These are phyloP conservation scores for Euclidia mi DNA, from an alignment of 2,888 invertebrate species.

Conservation along the genomic window DNA sequence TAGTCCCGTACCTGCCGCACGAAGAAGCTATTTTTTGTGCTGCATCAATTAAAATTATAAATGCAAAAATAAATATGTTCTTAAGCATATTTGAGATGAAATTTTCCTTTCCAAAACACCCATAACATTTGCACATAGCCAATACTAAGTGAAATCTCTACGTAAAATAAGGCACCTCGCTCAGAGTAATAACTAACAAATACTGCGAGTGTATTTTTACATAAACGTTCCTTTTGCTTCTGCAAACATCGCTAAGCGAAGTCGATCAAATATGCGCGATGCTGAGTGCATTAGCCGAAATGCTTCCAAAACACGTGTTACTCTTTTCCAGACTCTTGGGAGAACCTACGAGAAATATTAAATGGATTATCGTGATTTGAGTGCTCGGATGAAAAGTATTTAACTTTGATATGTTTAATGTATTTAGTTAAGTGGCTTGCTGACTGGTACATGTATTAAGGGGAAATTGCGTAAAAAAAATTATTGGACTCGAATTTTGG, in stretches of 20 bases:
- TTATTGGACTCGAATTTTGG: too few species aligned
- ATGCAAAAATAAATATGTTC: too few species aligned
- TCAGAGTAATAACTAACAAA: conserved; percentile 20
- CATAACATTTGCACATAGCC: too few species aligned
- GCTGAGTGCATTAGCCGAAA: conserved; percentile 53
- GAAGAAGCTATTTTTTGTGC: too few species aligned
- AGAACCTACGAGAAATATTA: conserved; percentile 13
- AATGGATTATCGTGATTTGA: conserved; percentile 8
- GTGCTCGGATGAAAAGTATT: background rate
- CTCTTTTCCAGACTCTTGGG: conserved; percentile 35
- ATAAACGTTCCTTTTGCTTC: conserved; percentile 14
- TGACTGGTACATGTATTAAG: background rate
- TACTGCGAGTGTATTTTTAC: conserved; percentile 10
- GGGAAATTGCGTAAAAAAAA: too few species aligned
- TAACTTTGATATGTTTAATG: background rate
- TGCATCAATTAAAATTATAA: too few species aligned
- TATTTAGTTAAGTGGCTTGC: background rate
- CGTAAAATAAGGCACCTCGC: background rate
- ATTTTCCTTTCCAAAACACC: too few species aligned
- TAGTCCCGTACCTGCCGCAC: too few species aligned
- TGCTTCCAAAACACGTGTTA: conserved; percentile 35
- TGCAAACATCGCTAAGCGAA: conserved; percentile 30
- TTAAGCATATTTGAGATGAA: too few species aligned
- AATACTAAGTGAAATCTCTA: too few species aligned
- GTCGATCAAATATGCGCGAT: conserved; percentile 46